These are phyloP conservation scores for Manacus vitellinus DNA, from an alignment of 2,113 vertebrate genomes.

Conservation along the genomic window DNA sequence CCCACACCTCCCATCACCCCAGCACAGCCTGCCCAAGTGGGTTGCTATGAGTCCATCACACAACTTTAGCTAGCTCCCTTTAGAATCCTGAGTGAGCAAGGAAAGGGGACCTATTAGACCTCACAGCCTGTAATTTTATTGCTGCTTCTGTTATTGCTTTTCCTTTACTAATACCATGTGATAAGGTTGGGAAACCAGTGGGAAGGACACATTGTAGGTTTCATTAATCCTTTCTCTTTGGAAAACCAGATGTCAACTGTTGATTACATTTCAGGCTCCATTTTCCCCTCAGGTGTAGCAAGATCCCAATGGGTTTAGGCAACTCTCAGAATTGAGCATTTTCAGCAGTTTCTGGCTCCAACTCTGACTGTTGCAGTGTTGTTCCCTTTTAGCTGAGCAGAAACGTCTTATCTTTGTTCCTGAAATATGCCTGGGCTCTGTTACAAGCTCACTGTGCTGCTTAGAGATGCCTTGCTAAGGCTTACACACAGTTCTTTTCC, in stretches of 20 bases:
- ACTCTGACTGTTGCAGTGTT: neutral
- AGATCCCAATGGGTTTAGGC: neutral
- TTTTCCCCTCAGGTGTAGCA: neutral
- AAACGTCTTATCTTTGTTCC: neutral
- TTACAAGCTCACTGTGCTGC: neutral
- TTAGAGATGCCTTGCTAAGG: neutral
- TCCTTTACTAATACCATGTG: neutral
- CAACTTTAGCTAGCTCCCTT: neutral
- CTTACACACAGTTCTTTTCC: neutral
- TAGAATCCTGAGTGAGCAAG: neutral
- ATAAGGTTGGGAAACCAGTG: neutral
- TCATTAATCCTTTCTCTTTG: neutral
- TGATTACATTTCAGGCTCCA: neutral
- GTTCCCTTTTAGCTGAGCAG: neutral
- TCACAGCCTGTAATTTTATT: neutral
- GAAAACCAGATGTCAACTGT: neutral
- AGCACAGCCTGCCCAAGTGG: neutral
- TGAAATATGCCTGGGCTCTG: neutral
- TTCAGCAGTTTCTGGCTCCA: neutral
- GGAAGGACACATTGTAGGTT: neutral
- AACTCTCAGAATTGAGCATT: neutral
- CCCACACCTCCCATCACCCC: accelerated
- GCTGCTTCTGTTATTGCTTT: neutral
- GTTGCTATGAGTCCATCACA: neutral
- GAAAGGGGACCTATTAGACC: neutral